Evolutionary conservation across 1,140 invertebrate species (phyloP).

Genomic region (Drosophila gunungcola): DNA sequence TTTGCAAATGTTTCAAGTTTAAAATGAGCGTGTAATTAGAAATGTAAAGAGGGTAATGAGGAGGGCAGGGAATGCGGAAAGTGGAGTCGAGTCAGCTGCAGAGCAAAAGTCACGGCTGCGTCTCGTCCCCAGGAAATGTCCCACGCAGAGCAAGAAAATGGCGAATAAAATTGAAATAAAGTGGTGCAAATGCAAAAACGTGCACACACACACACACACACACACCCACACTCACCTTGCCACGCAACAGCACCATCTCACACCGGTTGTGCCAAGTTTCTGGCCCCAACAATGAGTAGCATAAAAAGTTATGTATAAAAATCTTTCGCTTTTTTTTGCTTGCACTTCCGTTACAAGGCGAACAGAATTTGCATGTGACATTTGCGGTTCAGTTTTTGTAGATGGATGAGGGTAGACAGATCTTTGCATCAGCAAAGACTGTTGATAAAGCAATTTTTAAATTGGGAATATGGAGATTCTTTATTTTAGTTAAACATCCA

Average conservation of each 20-base stretch:
- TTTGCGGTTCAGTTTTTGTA: slow-evolving; percentile 47
- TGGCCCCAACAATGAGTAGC: slow-evolving; percentile 56
- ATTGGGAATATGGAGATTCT: background rate
- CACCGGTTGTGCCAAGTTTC: slow-evolving; percentile 10
- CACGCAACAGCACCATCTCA: background rate
- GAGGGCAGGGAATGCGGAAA: slow-evolving; percentile 6
- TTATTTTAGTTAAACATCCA: background rate
- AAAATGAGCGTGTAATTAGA: slow-evolving; percentile 73
- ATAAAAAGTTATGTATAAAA: slow-evolving; percentile 70
- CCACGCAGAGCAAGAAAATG: slow-evolving; percentile 64
- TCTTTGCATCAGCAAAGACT: slow-evolving; percentile 10
- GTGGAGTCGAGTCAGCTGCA: slow-evolving; percentile 25
- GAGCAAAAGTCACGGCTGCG: slow-evolving; percentile 58
- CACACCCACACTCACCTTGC: slow-evolving; percentile 4
- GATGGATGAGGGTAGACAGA: slow-evolving; percentile 19
- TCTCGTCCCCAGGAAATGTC: slow-evolving; percentile 59
- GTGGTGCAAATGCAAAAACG: slow-evolving; percentile 65
- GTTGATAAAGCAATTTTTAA: slow-evolving; percentile 26
- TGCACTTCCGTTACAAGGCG: slow-evolving; percentile 71
- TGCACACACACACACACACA: slow-evolving; percentile 18
- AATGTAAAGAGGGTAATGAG: slow-evolving; percentile 54
- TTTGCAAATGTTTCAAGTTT: slow-evolving; percentile 59
- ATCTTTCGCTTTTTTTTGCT: slow-evolving; percentile 69
- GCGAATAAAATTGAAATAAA: slow-evolving; percentile 74
- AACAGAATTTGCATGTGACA: slow-evolving; percentile 70